These are phyloP conservation scores for Pteronura brasiliensis DNA, from an alignment of 2,113 vertebrate genomes.

Conservation along the genomic window DNA sequence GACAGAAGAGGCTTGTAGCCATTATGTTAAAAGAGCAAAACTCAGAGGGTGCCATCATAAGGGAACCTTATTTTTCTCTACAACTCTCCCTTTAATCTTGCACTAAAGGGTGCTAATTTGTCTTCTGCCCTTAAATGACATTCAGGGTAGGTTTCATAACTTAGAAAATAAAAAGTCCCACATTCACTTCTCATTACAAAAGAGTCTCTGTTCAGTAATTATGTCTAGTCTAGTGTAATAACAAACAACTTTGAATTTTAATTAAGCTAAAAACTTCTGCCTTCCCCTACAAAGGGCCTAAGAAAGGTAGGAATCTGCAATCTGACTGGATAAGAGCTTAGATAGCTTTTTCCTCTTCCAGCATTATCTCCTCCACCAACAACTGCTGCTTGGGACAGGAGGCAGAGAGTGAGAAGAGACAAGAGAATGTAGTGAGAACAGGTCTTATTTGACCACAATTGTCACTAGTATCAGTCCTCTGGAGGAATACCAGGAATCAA, in stretches of 20 bases:
- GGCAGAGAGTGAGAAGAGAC: background rate
- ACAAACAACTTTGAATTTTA: background rate
- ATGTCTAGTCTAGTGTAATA: background rate
- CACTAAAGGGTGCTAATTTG: background rate
- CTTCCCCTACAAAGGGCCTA: background rate
- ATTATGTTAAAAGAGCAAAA: slow-evolving; percentile 31
- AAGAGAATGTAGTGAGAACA: background rate
- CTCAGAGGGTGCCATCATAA: background rate
- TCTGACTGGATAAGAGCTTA: background rate
- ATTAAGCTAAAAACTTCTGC: background rate
- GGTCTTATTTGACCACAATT: background rate
- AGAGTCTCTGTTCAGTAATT: background rate
- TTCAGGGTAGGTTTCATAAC: background rate
- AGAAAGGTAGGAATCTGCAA: background rate
- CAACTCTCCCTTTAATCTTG: background rate
- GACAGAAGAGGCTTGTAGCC: background rate
- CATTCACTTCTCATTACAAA: background rate
- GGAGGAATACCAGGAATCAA: background rate
- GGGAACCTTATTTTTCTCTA: background rate
- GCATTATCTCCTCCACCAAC: background rate
- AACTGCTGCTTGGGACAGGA: background rate
- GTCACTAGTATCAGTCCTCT: background rate
- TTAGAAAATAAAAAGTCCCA: background rate
- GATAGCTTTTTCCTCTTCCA: background rate
- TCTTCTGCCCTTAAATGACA: background rate